Base-by-base conservation (phyloP, 2,113 vertebrate species). In the Pampusana beccarii region DNA sequence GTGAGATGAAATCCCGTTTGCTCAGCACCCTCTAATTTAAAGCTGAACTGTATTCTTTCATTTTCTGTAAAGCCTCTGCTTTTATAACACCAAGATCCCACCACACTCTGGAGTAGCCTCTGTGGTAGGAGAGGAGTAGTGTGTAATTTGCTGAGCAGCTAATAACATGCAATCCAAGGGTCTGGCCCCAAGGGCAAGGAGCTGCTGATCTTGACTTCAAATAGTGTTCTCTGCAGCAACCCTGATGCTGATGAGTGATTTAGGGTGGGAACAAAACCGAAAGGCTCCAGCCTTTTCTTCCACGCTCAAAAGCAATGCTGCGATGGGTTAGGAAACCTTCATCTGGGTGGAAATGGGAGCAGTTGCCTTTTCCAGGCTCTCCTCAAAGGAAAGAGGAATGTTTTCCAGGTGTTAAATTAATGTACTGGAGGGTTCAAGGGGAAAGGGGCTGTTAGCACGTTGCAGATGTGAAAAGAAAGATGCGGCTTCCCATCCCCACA, bases 21-120 rank as follows among this genome's bases (percentile, higher is more conserved):
- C 90, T 75, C 87, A 96, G 91, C 93, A 88, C 28, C 80, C 88
- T 78, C 65, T 93, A 73, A 83, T 90, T 93, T 88, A 58, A 86
- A 91, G 77, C 73, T 77, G 50, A 84, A 67, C 28, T 40, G 61
- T 91, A 40, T 84, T 29, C 51, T 80, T 71, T 87, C 77, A 54
- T 61, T 90, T 82, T 86, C 90, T 84, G 64, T 34, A 29, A 73
- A 80, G 18, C 65, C 36, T 42, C 42, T 8, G 46, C 71, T 69
- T 93, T 86, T 70, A 13, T 74, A 69, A n/a, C 62, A 21, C 31
- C 0, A 2, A 61, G 51, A 66, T 53, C 70, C 73, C 44, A 53
- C 65, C 0, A 5, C 23, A 5, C 56, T 44, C 65, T 0, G 0
- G 86, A 62, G 81, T 1, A 56, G 75, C 86, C 78, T 79, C 78